Evolutionary conservation across 2,113 vertebrate genomes (phyloP).

Genomic region (Lontra canadensis): DNA sequence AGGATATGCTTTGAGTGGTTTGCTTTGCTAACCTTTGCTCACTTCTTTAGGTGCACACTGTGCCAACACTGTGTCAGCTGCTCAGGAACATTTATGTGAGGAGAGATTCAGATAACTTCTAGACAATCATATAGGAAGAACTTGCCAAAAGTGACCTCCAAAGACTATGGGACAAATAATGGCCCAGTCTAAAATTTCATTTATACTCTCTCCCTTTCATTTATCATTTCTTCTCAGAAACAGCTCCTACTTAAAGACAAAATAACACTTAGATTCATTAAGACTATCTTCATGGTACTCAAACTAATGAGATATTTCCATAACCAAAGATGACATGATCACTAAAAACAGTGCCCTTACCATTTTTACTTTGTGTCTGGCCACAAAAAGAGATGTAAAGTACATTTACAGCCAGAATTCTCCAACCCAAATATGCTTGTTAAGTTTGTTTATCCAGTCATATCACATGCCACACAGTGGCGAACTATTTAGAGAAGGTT

Average conservation of each 20-base stretch:
- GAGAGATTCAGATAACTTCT: not conserved
- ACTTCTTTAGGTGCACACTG: not conserved
- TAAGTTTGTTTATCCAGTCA: slow-evolving; percentile 61
- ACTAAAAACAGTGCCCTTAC: not conserved
- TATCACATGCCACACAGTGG: slow-evolving; percentile 46
- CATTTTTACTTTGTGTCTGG: slow-evolving; percentile 19
- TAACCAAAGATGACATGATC: not conserved
- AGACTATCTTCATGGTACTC: not conserved
- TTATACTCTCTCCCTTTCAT: not conserved
- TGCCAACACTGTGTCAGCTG: not conserved
- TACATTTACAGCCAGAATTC: slow-evolving; percentile 40
- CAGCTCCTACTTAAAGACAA: not conserved
- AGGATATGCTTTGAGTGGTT: not conserved
- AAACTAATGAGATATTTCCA: slow-evolving; percentile 38
- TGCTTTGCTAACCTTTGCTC: not conserved
- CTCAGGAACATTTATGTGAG: not conserved
- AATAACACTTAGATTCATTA: not conserved
- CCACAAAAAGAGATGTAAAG: not conserved
- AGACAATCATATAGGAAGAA: not conserved
- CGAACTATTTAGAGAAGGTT: slow-evolving; percentile 50
- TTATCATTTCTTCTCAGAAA: slow-evolving; percentile 34
- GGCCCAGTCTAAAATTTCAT: not conserved
- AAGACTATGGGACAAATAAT: not conserved
- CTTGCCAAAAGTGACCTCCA: not conserved
- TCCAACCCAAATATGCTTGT: slow-evolving; percentile 29